Evolutionary conservation across 2,113 vertebrate species (phyloP).

Genomic region (Empidonax traillii): DNA sequence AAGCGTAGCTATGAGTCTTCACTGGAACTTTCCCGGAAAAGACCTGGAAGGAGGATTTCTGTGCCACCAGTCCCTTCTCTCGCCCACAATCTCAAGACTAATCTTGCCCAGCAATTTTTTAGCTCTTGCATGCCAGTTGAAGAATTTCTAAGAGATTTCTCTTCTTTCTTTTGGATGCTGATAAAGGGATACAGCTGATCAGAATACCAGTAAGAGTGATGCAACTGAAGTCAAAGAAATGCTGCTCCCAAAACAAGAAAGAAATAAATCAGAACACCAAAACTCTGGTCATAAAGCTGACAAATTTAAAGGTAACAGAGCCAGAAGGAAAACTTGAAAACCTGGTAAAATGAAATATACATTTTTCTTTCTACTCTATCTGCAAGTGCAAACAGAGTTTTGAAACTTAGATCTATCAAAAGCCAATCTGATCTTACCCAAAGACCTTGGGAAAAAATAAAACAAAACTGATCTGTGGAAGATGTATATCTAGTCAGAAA

Average conservation of each 20-base stretch:
- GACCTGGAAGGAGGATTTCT: not conserved
- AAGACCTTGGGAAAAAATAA: not conserved
- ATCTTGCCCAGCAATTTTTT: not conserved
- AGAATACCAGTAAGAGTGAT: not conserved
- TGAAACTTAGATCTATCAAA: not conserved
- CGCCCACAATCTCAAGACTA: not conserved
- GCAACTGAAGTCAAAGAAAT: not conserved
- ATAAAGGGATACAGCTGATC: not conserved
- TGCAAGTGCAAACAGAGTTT: not conserved
- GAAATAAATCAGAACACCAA: not conserved
- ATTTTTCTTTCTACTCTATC: not conserved
- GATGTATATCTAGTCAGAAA: not conserved
- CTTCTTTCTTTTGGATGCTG: not conserved
- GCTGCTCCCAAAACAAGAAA: not conserved
- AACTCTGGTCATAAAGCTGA: not conserved
- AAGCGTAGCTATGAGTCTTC: not conserved
- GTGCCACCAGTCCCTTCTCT: not conserved
- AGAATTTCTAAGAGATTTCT: not conserved
- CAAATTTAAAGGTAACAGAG: not conserved
- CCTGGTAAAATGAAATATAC: not conserved
- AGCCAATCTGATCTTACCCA: not conserved
- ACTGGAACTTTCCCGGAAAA: not conserved
- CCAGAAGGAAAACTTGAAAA: not conserved
- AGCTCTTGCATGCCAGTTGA: not conserved
- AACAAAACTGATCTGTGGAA: not conserved